These are phyloP conservation scores for Tuberolachnus salignus DNA, from an alignment of 2,888 invertebrate species.

Conservation along the genomic window DNA sequence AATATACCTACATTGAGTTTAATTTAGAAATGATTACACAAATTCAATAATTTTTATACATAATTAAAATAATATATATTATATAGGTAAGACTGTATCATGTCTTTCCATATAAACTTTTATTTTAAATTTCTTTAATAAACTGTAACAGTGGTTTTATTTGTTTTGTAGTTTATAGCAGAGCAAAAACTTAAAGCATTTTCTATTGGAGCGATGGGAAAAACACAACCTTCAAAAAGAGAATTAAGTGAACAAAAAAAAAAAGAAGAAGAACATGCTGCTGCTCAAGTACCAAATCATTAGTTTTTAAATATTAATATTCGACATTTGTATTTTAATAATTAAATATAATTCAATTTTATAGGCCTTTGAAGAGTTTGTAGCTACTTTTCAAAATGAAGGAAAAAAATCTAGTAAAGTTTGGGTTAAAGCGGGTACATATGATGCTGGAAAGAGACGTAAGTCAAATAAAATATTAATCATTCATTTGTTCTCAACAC, in stretches of 20 bases:
- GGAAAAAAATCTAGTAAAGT: conserved; percentile 80
- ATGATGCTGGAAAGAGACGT: conserved; percentile 93
- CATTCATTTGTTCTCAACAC: conserved; percentile 44
- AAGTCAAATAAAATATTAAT: conserved; percentile 62
- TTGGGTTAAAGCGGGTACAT: conserved; percentile 98
- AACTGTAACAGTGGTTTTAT: neutral
- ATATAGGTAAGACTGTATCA: no score
- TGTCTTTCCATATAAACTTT: no score
- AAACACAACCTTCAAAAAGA: conserved; percentile 77
- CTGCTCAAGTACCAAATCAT: conserved; percentile 75
- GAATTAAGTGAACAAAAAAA: conserved; percentile 85
- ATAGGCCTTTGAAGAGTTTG: conserved; percentile 94
- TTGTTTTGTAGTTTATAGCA: conserved; percentile 64
- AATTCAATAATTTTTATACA: no score
- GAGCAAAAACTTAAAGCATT: conserved; percentile 80
- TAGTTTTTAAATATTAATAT: neutral
- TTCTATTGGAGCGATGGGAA: conserved; percentile 76
- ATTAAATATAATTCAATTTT: neutral
- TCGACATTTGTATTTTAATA: neutral
- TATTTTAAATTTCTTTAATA: no score
- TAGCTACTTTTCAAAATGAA: conserved; percentile 92
- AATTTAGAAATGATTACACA: no score
- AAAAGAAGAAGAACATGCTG: conserved; percentile 88
- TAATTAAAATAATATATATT: no score
- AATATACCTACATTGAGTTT: no score